Evolutionary conservation across 2,888 invertebrate species (phyloP).

Genomic region (Epirrita christyi): DNA sequence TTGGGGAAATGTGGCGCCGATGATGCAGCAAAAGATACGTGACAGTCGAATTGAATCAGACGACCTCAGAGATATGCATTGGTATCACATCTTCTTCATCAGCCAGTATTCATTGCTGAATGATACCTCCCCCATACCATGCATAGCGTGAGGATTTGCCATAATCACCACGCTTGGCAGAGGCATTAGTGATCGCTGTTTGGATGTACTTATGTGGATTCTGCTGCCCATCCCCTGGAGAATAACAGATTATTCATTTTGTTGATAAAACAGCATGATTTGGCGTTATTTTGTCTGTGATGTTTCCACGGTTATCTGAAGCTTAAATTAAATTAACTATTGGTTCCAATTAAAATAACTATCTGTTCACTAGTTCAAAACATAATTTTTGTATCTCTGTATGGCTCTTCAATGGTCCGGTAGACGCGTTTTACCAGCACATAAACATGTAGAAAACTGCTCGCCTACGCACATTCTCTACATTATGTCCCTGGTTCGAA

Average conservation of each 20-base stretch:
- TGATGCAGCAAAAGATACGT: conserved; percentile 21
- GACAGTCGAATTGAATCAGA: background rate
- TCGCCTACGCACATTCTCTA: conserved; percentile 56
- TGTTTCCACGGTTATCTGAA: background rate
- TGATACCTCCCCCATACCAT: too few species aligned
- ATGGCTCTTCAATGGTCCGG: conserved; percentile 5
- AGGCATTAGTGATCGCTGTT: too few species aligned
- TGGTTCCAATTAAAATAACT: conserved; percentile 13
- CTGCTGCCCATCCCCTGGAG: too few species aligned
- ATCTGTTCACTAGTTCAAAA: conserved; percentile 1
- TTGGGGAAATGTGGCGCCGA: conserved; percentile 30
- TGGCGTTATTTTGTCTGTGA: too few species aligned
- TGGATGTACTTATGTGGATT: too few species aligned
- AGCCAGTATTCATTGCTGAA: too few species aligned
- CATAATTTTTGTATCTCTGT: conserved; percentile 12
- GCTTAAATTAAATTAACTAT: background rate
- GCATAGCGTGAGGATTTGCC: too few species aligned
- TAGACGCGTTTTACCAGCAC: conserved; percentile 26
- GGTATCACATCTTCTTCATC: too few species aligned
- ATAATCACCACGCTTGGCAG: too few species aligned
- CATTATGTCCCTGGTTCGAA: conserved; percentile 35
- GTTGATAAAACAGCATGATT: too few species aligned
- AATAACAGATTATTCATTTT: too few species aligned
- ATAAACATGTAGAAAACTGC: conserved; percentile 40
- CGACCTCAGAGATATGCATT: conserved; percentile 1